Conservation (phyloP, 2,888 invertebrate genomes). For the Meteorus colon region DNA sequence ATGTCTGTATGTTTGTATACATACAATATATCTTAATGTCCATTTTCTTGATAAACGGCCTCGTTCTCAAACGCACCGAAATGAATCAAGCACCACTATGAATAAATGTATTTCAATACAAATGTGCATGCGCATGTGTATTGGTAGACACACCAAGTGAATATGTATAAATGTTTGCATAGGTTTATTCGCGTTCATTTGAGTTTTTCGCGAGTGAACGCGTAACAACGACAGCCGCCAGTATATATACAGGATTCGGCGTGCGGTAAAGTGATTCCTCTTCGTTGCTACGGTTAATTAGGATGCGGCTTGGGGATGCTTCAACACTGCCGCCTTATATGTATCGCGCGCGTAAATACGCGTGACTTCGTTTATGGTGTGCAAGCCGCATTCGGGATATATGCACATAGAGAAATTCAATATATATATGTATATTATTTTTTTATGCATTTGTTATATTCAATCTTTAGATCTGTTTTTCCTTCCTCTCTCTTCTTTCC, state of each 20-base stretch:
- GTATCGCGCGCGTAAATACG: conserved; percentile 51
- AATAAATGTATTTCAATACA: conserved; percentile 40
- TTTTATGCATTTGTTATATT: conserved; percentile 17
- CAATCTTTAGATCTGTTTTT: conserved; percentile 20
- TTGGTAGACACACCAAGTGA: background rate
- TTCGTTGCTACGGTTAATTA: conserved; percentile 56
- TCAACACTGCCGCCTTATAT: conserved; percentile 54
- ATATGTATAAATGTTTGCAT: conserved; percentile 11
- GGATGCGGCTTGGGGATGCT: conserved; percentile 52
- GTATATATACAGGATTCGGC: conserved; percentile 35
- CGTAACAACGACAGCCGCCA: conserved; percentile 31
- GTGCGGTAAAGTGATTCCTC: conserved; percentile 52
- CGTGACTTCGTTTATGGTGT: conserved; percentile 53
- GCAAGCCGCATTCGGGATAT: conserved; percentile 51
- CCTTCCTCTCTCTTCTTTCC: background rate
- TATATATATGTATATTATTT: conserved; percentile 25
- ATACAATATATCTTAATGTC: conserved; percentile 19
- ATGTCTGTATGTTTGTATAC: background rate
- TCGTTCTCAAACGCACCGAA: conserved; percentile 43
- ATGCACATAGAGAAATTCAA: conserved; percentile 24
- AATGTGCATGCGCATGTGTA: background rate
- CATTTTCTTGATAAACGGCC: conserved; percentile 45
- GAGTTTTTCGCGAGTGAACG: conserved; percentile 33
- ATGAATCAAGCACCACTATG: conserved; percentile 44
- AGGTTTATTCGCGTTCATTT: conserved; percentile 17